Evolutionary conservation across 2,888 invertebrate genomes (phyloP).

Genomic region (Candidula unifasciata): DNA sequence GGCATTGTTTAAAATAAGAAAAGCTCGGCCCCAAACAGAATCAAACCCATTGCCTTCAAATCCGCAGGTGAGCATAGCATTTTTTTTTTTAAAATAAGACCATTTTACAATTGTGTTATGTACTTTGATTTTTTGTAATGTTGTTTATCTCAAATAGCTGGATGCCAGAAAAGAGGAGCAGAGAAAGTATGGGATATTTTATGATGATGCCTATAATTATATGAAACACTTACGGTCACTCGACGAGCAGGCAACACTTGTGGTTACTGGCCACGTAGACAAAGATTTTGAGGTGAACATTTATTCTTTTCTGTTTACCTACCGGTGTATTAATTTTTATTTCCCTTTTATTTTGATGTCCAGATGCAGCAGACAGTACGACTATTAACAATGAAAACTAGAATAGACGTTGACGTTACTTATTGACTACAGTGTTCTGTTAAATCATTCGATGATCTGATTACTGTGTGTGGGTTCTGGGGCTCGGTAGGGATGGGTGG

Average conservation of each 20-base stretch:
- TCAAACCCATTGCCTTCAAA: too few relatives aligned
- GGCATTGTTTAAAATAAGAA: too few relatives aligned
- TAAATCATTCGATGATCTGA: too few relatives aligned
- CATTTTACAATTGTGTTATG: too few relatives aligned
- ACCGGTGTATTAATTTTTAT: neutral
- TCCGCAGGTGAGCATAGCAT: too few relatives aligned
- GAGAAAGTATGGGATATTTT: conserved; percentile 92
- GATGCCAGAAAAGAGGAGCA: conserved; percentile 79
- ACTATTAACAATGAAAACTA: too few relatives aligned
- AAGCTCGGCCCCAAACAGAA: too few relatives aligned
- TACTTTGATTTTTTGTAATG: neutral
- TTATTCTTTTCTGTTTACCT: neutral
- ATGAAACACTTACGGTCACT: conserved; percentile 87
- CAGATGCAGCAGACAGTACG: neutral
- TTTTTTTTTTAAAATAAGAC: too few relatives aligned
- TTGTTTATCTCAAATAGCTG: conserved; percentile 33
- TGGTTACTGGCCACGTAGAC: neutral
- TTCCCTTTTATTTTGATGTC: neutral
- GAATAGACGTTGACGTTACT: too few relatives aligned
- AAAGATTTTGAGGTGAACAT: conserved; percentile 36
- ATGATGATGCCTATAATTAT: conserved; percentile 96
- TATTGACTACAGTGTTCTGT: too few relatives aligned
- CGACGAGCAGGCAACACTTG: conserved; percentile 76
- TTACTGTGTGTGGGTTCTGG: too few relatives aligned
- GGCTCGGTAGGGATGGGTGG: too few relatives aligned